phyloP scores from a whole-genome alignment of 2,888 invertebrate genomes.

The Lepidonotus clava region DNA sequence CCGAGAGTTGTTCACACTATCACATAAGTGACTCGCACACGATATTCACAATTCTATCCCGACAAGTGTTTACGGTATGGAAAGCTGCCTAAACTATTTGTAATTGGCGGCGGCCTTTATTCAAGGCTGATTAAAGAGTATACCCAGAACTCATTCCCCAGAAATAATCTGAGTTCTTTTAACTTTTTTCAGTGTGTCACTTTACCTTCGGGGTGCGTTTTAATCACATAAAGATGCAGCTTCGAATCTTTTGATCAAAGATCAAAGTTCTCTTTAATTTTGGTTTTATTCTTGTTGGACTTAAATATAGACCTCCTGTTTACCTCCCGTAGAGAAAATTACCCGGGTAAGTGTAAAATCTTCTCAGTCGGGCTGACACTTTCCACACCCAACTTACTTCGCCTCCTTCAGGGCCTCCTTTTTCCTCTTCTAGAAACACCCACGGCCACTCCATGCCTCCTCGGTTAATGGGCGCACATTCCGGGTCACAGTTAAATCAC shows the following conservation, averaged over 20 bases:
- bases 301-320: not conserved
- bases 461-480: not conserved
- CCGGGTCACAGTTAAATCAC: not conserved
- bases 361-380: not conserved
- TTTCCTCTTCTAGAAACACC: not conserved
- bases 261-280: not conserved
- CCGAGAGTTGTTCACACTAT: too few species aligned
- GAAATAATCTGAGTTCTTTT: not conserved
- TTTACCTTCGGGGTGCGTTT: slow-evolving; percentile 3
- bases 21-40: too few species aligned
- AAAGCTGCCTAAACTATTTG: too few species aligned
- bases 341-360: slow-evolving; percentile 16
- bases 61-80: too few species aligned
- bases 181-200: not conserved
- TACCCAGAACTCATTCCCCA: not conserved
- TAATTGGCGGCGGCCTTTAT: too few species aligned
- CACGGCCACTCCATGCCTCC: not conserved
- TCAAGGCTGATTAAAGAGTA: slow-evolving; percentile 16
- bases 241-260: slow-evolving; percentile 13
- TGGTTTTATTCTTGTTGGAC: not conserved
- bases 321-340: not conserved
- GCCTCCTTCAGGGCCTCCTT: not conserved
- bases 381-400: not conserved
- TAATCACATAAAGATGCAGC: not conserved
- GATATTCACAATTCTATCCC: too few species aligned